Percentiles rank a stretch among this genome's conserved stretches.
Evolutionary conservation across 2,113 vertebrate species (phyloP).

Genomic region (Paradisaea rubra): DNA sequence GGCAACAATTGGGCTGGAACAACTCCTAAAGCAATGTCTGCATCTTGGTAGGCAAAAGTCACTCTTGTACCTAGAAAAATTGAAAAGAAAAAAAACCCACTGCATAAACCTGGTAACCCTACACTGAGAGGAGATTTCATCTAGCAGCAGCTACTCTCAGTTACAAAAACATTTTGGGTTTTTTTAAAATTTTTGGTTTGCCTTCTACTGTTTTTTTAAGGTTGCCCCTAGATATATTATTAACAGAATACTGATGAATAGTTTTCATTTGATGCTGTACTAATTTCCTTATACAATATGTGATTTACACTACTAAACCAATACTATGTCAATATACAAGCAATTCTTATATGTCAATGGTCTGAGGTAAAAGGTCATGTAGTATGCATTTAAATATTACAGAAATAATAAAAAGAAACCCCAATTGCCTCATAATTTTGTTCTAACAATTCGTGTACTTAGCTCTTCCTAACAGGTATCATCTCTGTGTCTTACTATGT

Average conservation of each 20-base stretch:
- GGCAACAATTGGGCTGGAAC: background rate
- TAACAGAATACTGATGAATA: background rate
- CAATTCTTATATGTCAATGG: background rate
- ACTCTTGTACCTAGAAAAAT: background rate
- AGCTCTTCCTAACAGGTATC: background rate
- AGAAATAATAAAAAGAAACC: background rate
- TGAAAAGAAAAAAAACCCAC: background rate
- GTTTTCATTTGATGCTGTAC: background rate
- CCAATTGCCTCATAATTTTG: background rate
- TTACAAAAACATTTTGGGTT: rapidly evolving
- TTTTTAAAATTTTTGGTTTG: background rate
- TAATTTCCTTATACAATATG: background rate
- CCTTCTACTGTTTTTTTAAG: background rate
- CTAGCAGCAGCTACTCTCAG: background rate
- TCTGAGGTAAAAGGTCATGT: background rate
- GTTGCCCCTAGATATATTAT: background rate
- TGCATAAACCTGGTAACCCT: background rate
- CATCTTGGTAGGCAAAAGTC: background rate
- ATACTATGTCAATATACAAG: background rate
- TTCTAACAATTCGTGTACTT: background rate
- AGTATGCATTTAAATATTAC: background rate
- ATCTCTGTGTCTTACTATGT: background rate
- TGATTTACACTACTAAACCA: background rate
- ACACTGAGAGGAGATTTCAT: background rate
- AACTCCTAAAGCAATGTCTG: background rate